Percentiles rank a stretch among this genome's conserved stretches.
These are phyloP conservation scores for Onychorhynchus coronatus DNA, from an alignment of 2,113 vertebrate genomes.

Conservation along the genomic window DNA sequence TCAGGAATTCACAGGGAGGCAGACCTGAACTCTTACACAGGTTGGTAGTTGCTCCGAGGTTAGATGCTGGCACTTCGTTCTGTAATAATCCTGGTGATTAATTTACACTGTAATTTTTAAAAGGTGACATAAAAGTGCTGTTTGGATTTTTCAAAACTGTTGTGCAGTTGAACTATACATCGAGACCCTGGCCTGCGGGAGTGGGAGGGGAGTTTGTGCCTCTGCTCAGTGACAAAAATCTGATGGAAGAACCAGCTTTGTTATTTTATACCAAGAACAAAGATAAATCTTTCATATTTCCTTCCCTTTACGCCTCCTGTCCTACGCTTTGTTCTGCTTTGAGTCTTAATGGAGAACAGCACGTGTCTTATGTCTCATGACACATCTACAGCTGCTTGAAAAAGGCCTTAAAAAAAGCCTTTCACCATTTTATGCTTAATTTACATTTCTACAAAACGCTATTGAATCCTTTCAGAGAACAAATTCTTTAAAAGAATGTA, in stretches of 20 bases:
- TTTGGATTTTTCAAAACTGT: not conserved
- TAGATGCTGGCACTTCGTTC: not conserved
- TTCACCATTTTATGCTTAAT: not conserved
- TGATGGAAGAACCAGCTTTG: not conserved
- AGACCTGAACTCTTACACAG: not conserved
- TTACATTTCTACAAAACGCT: conserved; percentile 42
- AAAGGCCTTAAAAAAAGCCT: not conserved
- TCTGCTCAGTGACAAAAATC: not conserved
- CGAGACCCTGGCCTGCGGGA: not conserved
- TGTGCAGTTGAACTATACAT: fast-evolving
- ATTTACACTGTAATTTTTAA: not conserved
- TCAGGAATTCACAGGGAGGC: not conserved
- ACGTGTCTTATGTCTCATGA: not conserved
- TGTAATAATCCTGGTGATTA: not conserved
- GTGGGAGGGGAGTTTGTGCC: not conserved
- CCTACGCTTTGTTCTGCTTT: conserved; percentile 22
- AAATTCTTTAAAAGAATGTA: conserved; percentile 15
- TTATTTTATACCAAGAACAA: conserved; percentile 14
- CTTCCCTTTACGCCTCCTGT: not conserved
- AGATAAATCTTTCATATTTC: not conserved
- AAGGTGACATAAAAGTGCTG: not conserved
- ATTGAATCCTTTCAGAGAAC: conserved; percentile 42
- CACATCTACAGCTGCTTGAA: not conserved
- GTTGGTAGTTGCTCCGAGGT: not conserved
- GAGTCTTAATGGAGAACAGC: not conserved